Percentiles rank a stretch among this genome's conserved stretches.
phyloP scores from a whole-genome alignment of 2,113 vertebrate genomes.

The Tetraodon nigroviridis region DNA sequence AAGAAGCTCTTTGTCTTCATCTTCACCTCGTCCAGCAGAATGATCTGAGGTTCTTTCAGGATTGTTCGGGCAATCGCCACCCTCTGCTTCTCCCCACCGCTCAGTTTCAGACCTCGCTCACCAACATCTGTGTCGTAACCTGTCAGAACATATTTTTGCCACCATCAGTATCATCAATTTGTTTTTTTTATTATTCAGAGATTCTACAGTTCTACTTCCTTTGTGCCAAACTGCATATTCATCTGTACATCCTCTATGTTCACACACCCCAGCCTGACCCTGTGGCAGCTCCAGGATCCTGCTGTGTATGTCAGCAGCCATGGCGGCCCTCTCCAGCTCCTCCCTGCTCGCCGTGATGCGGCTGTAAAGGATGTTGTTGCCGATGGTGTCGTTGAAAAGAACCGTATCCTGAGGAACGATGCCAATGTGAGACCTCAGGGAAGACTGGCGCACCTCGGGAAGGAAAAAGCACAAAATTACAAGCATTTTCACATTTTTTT shows the following conservation, averaged over 20 bases:
- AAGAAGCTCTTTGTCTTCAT: too few species aligned
- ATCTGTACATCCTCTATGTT: background rate
- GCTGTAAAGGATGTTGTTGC: slow-evolving; percentile 88
- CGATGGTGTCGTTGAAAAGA: slow-evolving; percentile 85
- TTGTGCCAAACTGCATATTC: background rate
- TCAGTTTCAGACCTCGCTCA: slow-evolving; percentile 87
- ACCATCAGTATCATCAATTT: background rate
- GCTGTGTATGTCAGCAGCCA: slow-evolving; percentile 83
- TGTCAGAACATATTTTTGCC: slow-evolving; percentile 40
- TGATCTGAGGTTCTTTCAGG: slow-evolving; percentile 82
- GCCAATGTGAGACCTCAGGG: slow-evolving; percentile 81
- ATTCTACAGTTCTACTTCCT: background rate
- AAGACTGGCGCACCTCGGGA: slow-evolving; percentile 79
- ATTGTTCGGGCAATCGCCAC: slow-evolving; percentile 89
- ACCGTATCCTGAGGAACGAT: slow-evolving; percentile 91
- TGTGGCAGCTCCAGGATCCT: slow-evolving; percentile 81
- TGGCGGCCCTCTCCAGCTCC: slow-evolving; percentile 83
- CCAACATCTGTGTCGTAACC: slow-evolving; percentile 86
- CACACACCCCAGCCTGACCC: slow-evolving; percentile 62
- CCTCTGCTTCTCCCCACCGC: slow-evolving; percentile 88
- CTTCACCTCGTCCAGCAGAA: slow-evolving; percentile 86
- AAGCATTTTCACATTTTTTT: too few species aligned
- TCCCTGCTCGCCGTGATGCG: slow-evolving; percentile 73
- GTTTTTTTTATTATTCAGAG: background rate
- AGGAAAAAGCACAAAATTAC: background rate